Conservation (phyloP, 2,113 vertebrate species). For the Tragelaphus scriptus region DNA sequence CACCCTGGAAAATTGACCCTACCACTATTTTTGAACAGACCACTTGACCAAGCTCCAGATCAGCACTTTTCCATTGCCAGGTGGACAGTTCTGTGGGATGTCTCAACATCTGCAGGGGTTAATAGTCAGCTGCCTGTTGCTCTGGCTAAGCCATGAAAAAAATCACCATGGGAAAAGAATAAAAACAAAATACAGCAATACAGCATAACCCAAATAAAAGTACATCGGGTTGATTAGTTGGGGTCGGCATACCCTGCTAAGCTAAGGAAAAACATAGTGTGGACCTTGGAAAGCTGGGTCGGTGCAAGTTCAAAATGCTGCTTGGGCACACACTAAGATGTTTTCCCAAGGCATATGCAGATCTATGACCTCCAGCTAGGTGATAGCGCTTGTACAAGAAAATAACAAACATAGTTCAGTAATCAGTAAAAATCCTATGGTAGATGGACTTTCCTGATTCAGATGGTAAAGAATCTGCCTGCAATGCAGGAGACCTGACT, state of each 20-base stretch:
- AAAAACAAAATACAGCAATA: not conserved
- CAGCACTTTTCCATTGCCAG: not conserved
- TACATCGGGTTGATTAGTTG: not conserved
- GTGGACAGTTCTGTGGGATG: not conserved
- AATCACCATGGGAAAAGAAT: not conserved
- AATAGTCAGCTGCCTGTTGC: not conserved
- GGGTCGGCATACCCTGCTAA: not conserved
- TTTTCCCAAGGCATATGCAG: not conserved
- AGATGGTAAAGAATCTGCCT: not conserved
- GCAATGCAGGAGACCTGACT: not conserved
- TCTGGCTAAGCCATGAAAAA: not conserved
- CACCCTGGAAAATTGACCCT: not conserved
- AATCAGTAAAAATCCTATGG: not conserved
- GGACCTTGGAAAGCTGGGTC: not conserved
- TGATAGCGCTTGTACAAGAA: not conserved
- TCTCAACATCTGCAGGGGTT: not conserved
- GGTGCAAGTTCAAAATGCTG: fast-evolving
- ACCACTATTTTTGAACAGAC: not conserved
- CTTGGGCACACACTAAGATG: not conserved
- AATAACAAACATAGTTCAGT: not conserved
- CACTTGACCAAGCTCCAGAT: not conserved
- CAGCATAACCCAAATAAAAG: not conserved
- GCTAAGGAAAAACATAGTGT: not conserved
- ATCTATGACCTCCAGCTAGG: not conserved
- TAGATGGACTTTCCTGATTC: not conserved